phyloP scores from a whole-genome alignment of 2,113 vertebrate species.

The Tiliqua scincoides region DNA sequence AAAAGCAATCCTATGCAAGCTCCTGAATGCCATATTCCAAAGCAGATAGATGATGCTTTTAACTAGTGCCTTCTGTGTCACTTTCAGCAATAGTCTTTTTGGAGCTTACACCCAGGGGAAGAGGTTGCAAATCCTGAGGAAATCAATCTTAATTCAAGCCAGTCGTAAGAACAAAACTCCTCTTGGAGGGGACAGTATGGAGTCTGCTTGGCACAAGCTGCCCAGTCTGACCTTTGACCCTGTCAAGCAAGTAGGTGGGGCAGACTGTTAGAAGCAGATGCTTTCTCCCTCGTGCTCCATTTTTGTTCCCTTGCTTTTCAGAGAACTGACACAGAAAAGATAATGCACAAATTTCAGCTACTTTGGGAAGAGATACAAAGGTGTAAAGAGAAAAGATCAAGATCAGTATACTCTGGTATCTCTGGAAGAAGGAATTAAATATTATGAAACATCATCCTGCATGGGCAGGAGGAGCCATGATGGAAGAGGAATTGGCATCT shows the following conservation, averaged over 20 bases:
- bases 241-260: constrained; percentile 52
- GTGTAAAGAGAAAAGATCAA: constrained; percentile 11
- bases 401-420: not conserved
- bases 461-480: not conserved
- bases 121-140: constrained; percentile 60
- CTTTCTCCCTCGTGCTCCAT: constrained; percentile 25
- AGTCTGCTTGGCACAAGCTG: constrained; percentile 53
- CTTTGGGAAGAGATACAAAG: not conserved
- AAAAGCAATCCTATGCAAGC: constrained; percentile 2
- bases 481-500: not conserved
- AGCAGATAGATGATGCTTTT: constrained; percentile 70
- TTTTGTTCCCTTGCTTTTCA: constrained; percentile 28
- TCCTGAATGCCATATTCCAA: constrained; percentile 66
- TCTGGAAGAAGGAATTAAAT: constrained; percentile 5
- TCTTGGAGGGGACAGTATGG: constrained; percentile 58
- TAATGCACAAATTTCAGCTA: not conserved
- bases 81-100: constrained; percentile 67
- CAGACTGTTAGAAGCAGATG: constrained; percentile 39
- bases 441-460: not conserved
- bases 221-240: constrained; percentile 62
- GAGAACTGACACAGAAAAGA: constrained; percentile 21
- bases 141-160: constrained; percentile 79
- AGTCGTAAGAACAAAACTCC: constrained; percentile 73
- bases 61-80: constrained; percentile 76
- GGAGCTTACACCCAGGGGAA: constrained; percentile 53